Evolutionary conservation across 2,113 vertebrate genomes (phyloP).

Genomic region (Hippoglossus stenolepis): DNA sequence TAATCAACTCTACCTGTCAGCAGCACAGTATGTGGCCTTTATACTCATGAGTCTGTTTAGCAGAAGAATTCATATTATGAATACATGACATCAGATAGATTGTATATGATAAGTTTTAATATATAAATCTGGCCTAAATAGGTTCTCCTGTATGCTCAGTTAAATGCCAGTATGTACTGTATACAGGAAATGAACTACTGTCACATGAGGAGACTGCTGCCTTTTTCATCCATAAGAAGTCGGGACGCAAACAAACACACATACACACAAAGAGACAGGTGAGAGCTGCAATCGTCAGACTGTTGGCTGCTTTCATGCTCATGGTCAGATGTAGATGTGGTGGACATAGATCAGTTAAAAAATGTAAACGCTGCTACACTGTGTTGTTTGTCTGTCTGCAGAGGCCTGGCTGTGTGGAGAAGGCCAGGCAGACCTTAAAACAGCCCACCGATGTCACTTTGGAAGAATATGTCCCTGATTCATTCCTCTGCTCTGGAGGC

Average conservation of each 20-base stretch:
- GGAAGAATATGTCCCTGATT: conserved; percentile 82
- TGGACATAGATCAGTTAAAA: neutral
- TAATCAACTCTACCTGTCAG: conserved; percentile 71
- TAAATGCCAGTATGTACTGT: conserved; percentile 5
- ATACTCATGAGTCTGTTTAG: neutral
- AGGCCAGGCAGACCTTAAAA: conserved; percentile 49
- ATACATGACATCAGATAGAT: neutral
- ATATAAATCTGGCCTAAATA: neutral
- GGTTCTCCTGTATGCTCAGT: neutral
- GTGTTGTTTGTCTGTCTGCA: conserved; percentile 28
- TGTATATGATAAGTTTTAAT: no score
- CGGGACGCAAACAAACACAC: conserved; percentile 50
- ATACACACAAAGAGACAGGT: conserved; percentile 62
- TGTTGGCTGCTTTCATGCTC: no score
- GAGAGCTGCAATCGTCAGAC: neutral
- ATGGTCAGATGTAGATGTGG: neutral
- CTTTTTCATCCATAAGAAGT: conserved; percentile 65
- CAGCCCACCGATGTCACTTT: conserved; percentile 61
- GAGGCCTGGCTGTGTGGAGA: conserved; percentile 74
- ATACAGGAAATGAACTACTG: conserved; percentile 69
- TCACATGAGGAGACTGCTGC: conserved; percentile 50
- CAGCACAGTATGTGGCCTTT: conserved; percentile 71
- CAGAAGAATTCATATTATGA: neutral
- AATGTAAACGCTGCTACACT: neutral
- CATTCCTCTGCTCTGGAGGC: conserved; percentile 88